Conservation (phyloP, 2,888 invertebrate genomes). For the Sarcophaga rosellei region DNA sequence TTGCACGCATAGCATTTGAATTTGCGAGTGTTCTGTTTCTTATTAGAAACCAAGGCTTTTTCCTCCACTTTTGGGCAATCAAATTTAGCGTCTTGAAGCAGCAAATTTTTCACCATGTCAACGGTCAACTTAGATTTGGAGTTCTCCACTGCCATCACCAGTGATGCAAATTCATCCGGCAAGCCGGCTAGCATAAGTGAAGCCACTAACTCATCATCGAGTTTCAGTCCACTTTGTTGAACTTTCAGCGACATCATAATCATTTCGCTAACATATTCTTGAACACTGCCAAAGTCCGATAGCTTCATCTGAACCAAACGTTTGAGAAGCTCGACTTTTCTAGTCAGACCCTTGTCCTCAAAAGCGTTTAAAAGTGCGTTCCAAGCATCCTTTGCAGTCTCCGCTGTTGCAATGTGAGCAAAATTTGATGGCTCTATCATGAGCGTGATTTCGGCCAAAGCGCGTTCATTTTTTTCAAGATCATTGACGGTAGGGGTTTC, state of each 20-base stretch:
- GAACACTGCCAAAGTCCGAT: conserved; percentile 51
- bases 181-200: no score
- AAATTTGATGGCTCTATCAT: conserved; percentile 67
- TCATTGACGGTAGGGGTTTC: background rate
- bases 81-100: conserved; percentile 9
- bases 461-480: conserved; percentile 61
- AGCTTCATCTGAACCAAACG: conserved; percentile 59
- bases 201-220: no score
- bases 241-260: no score
- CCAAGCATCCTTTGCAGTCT: conserved; percentile 66
- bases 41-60: conserved; percentile 18
- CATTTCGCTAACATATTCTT: no score
- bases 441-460: conserved; percentile 69
- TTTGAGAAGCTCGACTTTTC: no score
- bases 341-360: no score
- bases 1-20: conserved; percentile 18
- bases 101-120: conserved; percentile 7
- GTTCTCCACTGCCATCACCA: conserved; percentile 55
- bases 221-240: no score
- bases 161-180: no score
- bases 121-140: conserved; percentile 27
- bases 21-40: conserved; percentile 1
- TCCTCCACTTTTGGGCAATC: conserved; percentile 21
- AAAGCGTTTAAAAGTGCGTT: conserved; percentile 54
- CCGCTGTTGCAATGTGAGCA: conserved; percentile 62